Conservation (phyloP, 1,140 invertebrate species). For the Battus philenor region DNA sequence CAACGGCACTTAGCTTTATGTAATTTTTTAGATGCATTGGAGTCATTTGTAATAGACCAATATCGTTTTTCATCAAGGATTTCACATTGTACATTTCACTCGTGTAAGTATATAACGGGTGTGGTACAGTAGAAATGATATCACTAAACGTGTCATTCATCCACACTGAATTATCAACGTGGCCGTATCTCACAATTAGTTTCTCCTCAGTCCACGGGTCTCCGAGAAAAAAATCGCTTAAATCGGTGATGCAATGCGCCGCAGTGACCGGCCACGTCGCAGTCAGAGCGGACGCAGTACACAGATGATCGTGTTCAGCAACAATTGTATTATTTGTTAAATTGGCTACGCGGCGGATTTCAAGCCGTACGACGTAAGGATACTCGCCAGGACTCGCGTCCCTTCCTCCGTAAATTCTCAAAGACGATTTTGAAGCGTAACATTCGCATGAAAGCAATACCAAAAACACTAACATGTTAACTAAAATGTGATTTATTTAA, state of each 20-base stretch:
- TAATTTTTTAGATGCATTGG: neutral
- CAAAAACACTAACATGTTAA: too few relatives aligned
- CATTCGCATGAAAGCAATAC: too few relatives aligned
- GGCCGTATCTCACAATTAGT: conserved; percentile 4
- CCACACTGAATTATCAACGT: neutral
- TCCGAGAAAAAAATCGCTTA: too few relatives aligned
- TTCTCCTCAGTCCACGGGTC: neutral
- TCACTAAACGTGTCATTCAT: conserved; percentile 5
- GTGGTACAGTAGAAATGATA: neutral
- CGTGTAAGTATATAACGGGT: neutral
- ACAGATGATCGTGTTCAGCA: neutral
- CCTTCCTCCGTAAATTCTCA: neutral
- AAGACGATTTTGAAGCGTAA: neutral
- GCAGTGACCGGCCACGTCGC: neutral
- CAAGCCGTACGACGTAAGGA: conserved; percentile 8
- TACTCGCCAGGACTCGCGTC: neutral
- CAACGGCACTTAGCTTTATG: conserved; percentile 9
- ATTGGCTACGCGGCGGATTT: neutral
- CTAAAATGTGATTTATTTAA: too few relatives aligned
- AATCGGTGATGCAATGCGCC: conserved; percentile 5
- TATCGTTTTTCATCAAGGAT: neutral
- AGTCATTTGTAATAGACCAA: conserved; percentile 4
- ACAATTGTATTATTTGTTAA: conserved; percentile 5
- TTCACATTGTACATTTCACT: neutral
- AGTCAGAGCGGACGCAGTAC: neutral